Evolutionary conservation across 2,113 vertebrate species (phyloP).

Genomic region (Sinocyclocheilus anophthalmus): DNA sequence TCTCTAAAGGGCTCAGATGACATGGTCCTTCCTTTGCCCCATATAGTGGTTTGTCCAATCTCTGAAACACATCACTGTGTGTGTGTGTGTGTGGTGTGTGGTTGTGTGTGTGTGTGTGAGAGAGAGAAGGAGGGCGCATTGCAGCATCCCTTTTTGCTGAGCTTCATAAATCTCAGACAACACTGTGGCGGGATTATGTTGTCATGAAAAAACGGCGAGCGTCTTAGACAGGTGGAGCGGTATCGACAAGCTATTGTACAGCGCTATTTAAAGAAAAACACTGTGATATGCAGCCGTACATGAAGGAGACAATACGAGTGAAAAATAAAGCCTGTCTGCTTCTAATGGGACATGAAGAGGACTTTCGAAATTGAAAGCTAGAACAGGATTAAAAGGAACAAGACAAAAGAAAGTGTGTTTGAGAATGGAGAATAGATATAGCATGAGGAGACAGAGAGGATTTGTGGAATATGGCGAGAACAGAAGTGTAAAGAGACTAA

Average conservation of each 20-base stretch:
- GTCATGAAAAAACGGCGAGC: slow-evolving; percentile 59
- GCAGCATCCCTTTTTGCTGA: slow-evolving; percentile 66
- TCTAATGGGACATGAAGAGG: slow-evolving; percentile 45
- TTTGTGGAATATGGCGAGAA: slow-evolving; percentile 42
- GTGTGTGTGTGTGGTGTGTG: no score
- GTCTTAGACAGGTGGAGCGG: slow-evolving; percentile 63
- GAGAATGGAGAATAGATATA: slow-evolving; percentile 51
- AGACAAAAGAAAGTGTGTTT: slow-evolving; percentile 41
- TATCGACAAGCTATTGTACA: slow-evolving; percentile 62
- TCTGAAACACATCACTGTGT: neutral
- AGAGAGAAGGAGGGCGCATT: slow-evolving; percentile 7
- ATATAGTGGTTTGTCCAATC: slow-evolving; percentile 50
- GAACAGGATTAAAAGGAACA: slow-evolving; percentile 55
- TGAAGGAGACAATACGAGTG: slow-evolving; percentile 51
- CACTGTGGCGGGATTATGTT: slow-evolving; percentile 68
- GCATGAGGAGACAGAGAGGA: slow-evolving; percentile 28
- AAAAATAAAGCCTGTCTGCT: slow-evolving; percentile 14
- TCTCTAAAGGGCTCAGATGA: slow-evolving; percentile 60
- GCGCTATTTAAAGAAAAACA: slow-evolving; percentile 56
- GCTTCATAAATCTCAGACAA: slow-evolving; percentile 72
- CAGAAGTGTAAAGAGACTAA: slow-evolving; percentile 64
- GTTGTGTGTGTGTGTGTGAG: neutral
- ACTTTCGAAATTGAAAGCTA: slow-evolving; percentile 53
- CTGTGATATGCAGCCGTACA: slow-evolving; percentile 59
- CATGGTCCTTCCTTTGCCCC: slow-evolving; percentile 47